Base-by-base conservation (phyloP, 1,140 invertebrate genomes). In the Sycobia sp. region DNA sequence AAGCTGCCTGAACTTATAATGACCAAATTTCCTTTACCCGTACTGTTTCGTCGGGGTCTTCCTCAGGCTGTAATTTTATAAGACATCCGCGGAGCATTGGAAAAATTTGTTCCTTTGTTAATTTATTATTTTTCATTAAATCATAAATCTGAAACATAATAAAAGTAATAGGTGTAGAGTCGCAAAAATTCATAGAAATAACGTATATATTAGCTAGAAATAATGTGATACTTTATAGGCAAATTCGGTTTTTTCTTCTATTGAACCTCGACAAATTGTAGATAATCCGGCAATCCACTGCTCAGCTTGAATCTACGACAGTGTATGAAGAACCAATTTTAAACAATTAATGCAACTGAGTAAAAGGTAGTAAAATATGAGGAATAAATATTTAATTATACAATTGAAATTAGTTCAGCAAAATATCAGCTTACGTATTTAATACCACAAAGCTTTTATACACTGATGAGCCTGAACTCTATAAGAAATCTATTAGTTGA, bases 101-200 rank as follows among this genome's bases (percentile, higher is more conserved):
- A 72, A 90, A 92, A 82, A 92, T 86, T 43, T 89, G 87, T 36
- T 91, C 90, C 50, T 87, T 84, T 36, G 85, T 85, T 39, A 92
- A 76, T 64, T 83, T 82, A 3, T 88, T 86, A 47, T 88, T 88
- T 20, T 85, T 84, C 68, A 90, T 79, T 27, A 87, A 80, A 74
- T 92, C 90, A 69, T 92, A 92, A 34, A 90, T 85, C 85, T 88
- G 58, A 62, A 56, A 61, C 27, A 29, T 32, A 56, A 44, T 25
- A 44, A 39, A 13, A 7, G 29, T 32, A 32, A 32, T 32, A 32
- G 11, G 4, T 32, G 11, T 7, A 7, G 5, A 7, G 5, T 32
- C 4, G 29, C 29, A 32, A 7, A 7, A 32, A 32, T 47, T 57
- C 34, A 65, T 36, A 25, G 44, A 57, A 49, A 49, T 58, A 43